Evolutionary conservation across 2,888 invertebrate genomes (phyloP), one percentile per base, ranked within the genome.

Genomic region (Drosophila subquinaria): DNA sequence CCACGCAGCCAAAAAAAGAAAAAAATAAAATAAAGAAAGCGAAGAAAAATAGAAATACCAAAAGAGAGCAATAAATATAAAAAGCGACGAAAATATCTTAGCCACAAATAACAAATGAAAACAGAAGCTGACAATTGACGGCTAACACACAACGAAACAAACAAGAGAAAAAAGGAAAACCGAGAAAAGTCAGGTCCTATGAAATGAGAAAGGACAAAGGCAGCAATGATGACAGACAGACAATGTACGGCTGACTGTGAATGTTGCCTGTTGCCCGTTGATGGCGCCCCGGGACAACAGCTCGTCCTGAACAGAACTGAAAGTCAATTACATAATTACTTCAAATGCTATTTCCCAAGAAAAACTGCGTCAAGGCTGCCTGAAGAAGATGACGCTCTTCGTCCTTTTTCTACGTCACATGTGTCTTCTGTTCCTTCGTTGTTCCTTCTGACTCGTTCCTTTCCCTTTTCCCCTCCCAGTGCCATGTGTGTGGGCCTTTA

Each of bases 271-370:
- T n/a, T 47, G 47, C 43, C 45, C 66, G 73, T 50, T 77, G 74
- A 62, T 60, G 81, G 83, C 86, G 83, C 81, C 73, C 30, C 36
- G 42, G 70, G 50, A 68, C 68, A 52, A 52, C 74, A 69, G 53
- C 43, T 60, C 45, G 27, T 59, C 57, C 59, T 51, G 35, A 50
- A 47, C 36, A 47, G 57, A 67, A 45, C 67, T 45, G 59, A 83
- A 78, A 87, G 87, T 81, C 82, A 82, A 82, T 82, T 82, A 83
- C 82, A 83, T 82, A 83, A 87, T 82, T 82, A 82, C 84, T 87
- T 82, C 78, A 87, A 69, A 69, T 78, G 78, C 82, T 57, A 81
- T 82, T 87, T 87, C 84, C 73, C 68, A 85, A 69, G 80, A 85
- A 81, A 81, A 71, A 62, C 38, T 51, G 9, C 51, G 35, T 13